These are phyloP conservation scores for Malacoctenus gilli DNA, from an alignment of 2,797 vertebrate genomes.

Conservation along the genomic window DNA sequence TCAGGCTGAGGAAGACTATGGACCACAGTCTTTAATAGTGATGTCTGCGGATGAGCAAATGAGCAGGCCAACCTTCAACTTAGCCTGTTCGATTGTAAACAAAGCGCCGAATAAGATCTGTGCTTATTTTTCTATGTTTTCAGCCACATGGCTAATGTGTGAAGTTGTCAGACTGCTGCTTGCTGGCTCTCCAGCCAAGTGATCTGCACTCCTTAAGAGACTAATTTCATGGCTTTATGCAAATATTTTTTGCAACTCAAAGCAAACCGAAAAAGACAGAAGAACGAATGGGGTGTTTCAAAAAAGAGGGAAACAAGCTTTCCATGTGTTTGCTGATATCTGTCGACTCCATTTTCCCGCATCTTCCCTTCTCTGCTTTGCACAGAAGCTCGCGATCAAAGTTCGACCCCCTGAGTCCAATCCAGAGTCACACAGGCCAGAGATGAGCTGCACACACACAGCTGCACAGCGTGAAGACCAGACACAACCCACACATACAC, in stretches of 20 bases:
- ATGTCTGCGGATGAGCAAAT: constrained; percentile 1
- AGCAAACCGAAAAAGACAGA: not conserved
- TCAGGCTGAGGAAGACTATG: not conserved
- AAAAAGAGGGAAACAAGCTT: constrained; percentile 20
- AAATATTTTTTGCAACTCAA: not conserved
- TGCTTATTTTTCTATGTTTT: not conserved
- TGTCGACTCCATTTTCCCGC: constrained; percentile 19
- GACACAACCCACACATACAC: constrained; percentile 20
- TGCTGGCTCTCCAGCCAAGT: not conserved
- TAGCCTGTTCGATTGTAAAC: not conserved
- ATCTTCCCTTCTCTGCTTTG: constrained; percentile 28
- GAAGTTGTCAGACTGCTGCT: not conserved
- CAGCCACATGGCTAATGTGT: not conserved
- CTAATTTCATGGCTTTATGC: not conserved
- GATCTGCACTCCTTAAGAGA: not conserved
- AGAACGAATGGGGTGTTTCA: not conserved
- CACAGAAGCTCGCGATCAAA: constrained; percentile 40
- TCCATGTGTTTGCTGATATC: constrained; percentile 30
- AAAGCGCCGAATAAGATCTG: not conserved
- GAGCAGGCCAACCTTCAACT: not conserved
- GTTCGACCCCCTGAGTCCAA: constrained; percentile 39
- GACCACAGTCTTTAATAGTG: not conserved
- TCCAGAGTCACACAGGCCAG: constrained; percentile 33
- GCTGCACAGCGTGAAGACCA: no score
- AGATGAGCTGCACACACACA: constrained; percentile 18